phyloP scores from a whole-genome alignment of 2,888 invertebrate species.

The Elmis aenea region DNA sequence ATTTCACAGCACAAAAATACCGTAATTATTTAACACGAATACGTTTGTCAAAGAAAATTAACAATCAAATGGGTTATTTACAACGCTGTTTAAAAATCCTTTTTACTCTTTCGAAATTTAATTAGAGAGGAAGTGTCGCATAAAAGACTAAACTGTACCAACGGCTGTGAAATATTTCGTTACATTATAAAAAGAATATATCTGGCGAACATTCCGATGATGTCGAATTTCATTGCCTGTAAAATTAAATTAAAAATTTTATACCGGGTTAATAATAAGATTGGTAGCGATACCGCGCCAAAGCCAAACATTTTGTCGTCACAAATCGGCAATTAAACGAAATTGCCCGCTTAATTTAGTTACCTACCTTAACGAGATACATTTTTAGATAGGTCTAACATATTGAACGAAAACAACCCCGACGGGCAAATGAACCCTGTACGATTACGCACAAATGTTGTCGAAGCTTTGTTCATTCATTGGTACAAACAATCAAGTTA shows the following conservation, averaged over 20 bases:
- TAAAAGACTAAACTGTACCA: too few relatives aligned
- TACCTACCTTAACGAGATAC: too few relatives aligned
- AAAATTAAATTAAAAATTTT: slow-evolving; percentile 9
- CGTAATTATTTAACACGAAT: slow-evolving; percentile 1
- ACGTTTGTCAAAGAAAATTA: slow-evolving; percentile 2
- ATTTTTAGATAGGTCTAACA: too few relatives aligned
- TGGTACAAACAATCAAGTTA: slow-evolving; percentile 19
- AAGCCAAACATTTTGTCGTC: too few relatives aligned
- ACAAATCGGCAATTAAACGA: too few relatives aligned
- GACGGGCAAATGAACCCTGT: too few relatives aligned
- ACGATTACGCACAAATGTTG: slow-evolving; percentile 13
- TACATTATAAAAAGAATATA: slow-evolving; percentile 2
- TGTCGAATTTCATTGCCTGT: slow-evolving; percentile 7
- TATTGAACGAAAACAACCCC: too few relatives aligned
- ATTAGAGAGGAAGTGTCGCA: slow-evolving; percentile 3
- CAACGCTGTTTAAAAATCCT: slow-evolving; percentile 1
- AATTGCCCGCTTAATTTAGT: too few relatives aligned
- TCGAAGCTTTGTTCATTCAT: slow-evolving; percentile 20
- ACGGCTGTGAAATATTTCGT: slow-evolving; percentile 5
- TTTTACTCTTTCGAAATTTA: slow-evolving; percentile 4
- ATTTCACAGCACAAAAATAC: neutral
- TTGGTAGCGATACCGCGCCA: too few relatives aligned
- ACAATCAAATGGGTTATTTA: slow-evolving; percentile 1
- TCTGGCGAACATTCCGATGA: slow-evolving; percentile 4
- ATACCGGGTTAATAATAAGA: slow-evolving; percentile 1